Evolutionary conservation across 2,888 invertebrate genomes (phyloP), one percentile per base, ranked within the genome.

Genomic region (Ariolimax columbianus): DNA sequence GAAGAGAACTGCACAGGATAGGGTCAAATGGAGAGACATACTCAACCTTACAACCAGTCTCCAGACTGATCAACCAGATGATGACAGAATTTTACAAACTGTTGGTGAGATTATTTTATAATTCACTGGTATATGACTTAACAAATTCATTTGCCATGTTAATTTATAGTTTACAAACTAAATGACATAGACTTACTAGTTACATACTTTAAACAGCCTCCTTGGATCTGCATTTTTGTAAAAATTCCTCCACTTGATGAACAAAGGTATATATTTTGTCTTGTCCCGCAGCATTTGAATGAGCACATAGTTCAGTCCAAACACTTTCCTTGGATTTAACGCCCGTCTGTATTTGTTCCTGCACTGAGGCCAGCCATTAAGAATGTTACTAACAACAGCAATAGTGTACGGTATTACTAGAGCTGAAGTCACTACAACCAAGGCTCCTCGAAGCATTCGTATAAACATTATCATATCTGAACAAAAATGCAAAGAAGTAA

Each of bases 401-500:
- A 92, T 87, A 0, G 91, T 90, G 83, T 93, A 93, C 0, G 93
- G 93, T 36, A 93, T 87, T 9, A 90, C 91, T 0, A 93, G 89
- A 63, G 90, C 90, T 38, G 92, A 88, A 1, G 92, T 89, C 0
- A 73, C 85, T 47, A 85, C 80, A n/a, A 87, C 72, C 38, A 88
- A 38, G 23, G 83, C 86, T 36, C 86, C 79, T 36, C 86, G 79
- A 23, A 86, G 73, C n/a, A 86, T 59, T n/a, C 84, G 75, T 17
- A 85, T 70, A 38, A 87, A n/a, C 87, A 87, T 86, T 59, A 51
- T n/a, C n/a, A n/a, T n/a, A n/a, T 80, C 81, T 30, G 63, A 11
- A 30, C 51, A 6, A 30, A 63, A 63, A 63, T 59, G 7, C 47
- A 47, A 11, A 55, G 19, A 55, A 55, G 17, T 23, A 55, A 55